Evolutionary conservation across 1,140 invertebrate species (phyloP).

Genomic region (Ganaspis sp.): DNA sequence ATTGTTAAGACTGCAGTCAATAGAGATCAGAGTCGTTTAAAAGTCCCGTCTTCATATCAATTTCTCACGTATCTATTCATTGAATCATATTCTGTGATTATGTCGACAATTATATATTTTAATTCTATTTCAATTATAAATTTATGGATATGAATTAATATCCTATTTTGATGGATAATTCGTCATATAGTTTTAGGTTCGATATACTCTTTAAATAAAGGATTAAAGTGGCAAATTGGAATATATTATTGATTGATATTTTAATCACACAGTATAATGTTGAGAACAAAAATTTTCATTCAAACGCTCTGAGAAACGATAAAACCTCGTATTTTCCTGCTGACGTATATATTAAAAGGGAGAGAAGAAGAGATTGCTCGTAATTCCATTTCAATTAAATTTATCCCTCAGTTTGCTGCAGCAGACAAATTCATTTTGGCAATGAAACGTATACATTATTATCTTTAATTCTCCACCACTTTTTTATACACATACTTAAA

Average conservation of each 20-base stretch:
- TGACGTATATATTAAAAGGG: constrained; percentile 24
- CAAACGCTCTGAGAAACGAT: not conserved
- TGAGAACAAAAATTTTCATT: not conserved
- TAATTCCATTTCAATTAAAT: constrained; percentile 28
- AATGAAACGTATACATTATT: constrained; percentile 6
- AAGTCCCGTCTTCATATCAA: constrained; percentile 33
- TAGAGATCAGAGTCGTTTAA: not conserved
- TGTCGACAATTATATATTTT: no score
- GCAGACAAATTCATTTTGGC: constrained; percentile 16
- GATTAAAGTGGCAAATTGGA: not conserved
- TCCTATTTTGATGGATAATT: no score
- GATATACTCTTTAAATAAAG: no score
- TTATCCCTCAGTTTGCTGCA: not conserved
- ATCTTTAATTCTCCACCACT: not conserved
- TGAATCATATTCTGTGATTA: no score
- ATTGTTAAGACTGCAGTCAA: not conserved
- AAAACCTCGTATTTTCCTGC: not conserved
- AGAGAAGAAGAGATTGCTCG: constrained; percentile 19
- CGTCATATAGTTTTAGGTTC: no score
- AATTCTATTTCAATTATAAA: no score
- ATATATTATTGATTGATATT: no score
- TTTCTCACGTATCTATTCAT: no score
- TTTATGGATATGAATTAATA: no score
- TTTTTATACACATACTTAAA: not conserved
- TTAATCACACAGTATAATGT: no score